A percentile compares a stretch with the other conserved stretches of the same genome.
These are phyloP conservation scores for Kryphioiulus occultus DNA, from an alignment of 2,888 invertebrate species.

Conservation along the genomic window DNA sequence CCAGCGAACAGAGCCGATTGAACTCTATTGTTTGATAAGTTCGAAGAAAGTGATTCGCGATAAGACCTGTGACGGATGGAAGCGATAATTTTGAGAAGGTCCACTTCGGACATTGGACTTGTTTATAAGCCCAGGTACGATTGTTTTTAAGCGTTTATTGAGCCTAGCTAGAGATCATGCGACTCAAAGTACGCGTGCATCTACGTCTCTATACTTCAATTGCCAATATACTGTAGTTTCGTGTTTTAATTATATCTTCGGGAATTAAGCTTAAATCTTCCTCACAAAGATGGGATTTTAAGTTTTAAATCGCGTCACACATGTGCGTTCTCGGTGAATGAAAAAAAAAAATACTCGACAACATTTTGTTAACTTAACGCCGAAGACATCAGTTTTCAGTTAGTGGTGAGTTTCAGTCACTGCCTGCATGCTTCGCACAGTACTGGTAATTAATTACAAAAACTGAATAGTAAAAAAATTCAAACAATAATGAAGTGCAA, in stretches of 20 bases:
- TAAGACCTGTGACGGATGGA: background rate
- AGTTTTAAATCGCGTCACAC: background rate
- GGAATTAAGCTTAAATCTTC: background rate
- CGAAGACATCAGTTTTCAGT: background rate
- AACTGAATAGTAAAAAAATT: background rate
- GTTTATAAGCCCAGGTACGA: background rate
- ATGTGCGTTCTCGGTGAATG: background rate
- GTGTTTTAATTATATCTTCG: background rate
- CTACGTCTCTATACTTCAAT: background rate
- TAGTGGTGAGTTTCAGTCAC: background rate
- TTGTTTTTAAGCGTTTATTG: background rate
- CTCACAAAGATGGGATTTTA: background rate
- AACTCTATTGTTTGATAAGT: background rate
- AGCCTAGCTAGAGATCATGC: background rate
- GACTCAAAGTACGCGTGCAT: background rate
- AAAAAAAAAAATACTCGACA: background rate
- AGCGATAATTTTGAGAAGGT: background rate
- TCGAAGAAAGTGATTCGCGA: background rate
- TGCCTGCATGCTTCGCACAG: background rate
- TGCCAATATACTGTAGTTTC: background rate
- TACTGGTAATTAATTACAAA: too few species aligned
- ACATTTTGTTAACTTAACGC: background rate
- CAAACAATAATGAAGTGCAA: conserved; percentile 11
- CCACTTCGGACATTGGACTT: background rate
- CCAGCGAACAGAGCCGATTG: background rate